Evolutionary conservation across 2,888 invertebrate genomes (phyloP).

Genomic region (Drosophila niveifrons): DNA sequence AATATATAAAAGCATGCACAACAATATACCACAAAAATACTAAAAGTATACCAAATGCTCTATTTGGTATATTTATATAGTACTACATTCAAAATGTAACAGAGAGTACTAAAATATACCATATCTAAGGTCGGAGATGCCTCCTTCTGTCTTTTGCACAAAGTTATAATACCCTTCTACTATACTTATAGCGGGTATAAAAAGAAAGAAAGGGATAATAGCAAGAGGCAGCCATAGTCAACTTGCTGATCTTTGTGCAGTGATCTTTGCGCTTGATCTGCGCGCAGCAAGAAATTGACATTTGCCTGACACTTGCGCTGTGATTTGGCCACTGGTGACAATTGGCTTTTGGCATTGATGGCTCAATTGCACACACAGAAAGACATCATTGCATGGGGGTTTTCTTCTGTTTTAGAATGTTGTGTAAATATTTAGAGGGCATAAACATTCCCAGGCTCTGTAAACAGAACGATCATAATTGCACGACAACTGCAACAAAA

Average conservation of each 20-base stretch:
- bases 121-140: no score
- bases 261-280: slow-evolving; percentile 37
- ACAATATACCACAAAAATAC: no score
- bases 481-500: slow-evolving; percentile 42
- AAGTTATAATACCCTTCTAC: no score
- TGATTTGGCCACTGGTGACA: slow-evolving; percentile 70
- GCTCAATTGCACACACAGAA: slow-evolving; percentile 41
- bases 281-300: slow-evolving; percentile 57
- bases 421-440: slow-evolving; percentile 55
- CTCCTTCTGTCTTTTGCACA: no score
- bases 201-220: slow-evolving; percentile 7
- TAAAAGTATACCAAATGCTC: no score
- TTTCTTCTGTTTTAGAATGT: background rate
- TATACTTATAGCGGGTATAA: no score
- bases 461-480: slow-evolving; percentile 70
- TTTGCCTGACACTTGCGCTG: slow-evolving; percentile 71
- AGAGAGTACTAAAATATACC: no score
- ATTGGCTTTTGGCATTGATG: slow-evolving; percentile 65
- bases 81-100: no score
- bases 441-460: slow-evolving; percentile 62
- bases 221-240: slow-evolving; percentile 30
- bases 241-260: slow-evolving; percentile 21
- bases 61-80: no score
- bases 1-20: no score
- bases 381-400: slow-evolving; percentile 49